Percentiles rank a stretch among this genome's conserved stretches.
phyloP scores from a whole-genome alignment of 2,888 invertebrate genomes.

The Lamellibrachia satsuma region DNA sequence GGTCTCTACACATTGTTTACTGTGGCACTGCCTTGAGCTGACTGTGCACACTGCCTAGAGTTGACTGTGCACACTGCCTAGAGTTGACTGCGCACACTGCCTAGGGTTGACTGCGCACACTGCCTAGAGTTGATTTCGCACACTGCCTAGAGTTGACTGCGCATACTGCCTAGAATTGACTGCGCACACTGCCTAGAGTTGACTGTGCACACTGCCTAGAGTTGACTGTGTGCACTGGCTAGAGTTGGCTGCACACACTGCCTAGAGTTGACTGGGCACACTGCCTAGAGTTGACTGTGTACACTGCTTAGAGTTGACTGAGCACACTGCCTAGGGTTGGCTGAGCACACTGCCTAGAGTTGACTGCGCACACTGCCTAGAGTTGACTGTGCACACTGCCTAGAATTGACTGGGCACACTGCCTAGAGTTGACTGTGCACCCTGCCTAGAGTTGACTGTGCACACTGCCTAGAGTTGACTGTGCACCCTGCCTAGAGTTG shows the following conservation, averaged over 20 bases:
- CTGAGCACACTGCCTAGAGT: neutral
- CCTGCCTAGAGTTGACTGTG: neutral
- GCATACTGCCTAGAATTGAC: neutral
- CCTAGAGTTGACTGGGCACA: too few species aligned
- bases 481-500: neutral
- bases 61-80: neutral
- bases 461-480: neutral
- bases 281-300: too few species aligned
- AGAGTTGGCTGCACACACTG: too few species aligned
- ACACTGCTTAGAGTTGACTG: too few species aligned
- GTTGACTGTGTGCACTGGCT: too few species aligned
- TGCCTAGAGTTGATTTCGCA: neutral
- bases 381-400: neutral
- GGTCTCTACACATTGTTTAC: neutral
- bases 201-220: too few species aligned
- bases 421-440: neutral
- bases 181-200: neutral
- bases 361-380: neutral
- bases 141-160: too few species aligned
- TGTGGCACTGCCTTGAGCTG: neutral
- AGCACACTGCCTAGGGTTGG: too few species aligned
- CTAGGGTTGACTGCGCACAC: neutral
- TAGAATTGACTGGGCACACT: neutral
- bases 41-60: neutral
- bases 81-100: neutral